Conservation (phyloP, 2,113 vertebrate species). For the Nipponia nippon region DNA sequence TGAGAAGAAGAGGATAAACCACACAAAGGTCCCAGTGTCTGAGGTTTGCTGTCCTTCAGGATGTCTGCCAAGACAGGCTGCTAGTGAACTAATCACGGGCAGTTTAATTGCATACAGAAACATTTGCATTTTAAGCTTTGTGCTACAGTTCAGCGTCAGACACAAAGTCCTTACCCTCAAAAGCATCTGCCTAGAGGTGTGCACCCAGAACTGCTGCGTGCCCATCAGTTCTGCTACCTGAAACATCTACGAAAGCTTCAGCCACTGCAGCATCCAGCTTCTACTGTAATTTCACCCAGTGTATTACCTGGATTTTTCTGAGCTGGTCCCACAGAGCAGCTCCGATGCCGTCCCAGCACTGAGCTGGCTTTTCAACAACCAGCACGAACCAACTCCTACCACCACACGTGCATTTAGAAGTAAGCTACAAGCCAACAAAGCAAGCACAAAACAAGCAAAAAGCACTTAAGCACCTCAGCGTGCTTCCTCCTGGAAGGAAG, state of each 20-base stretch:
- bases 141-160: not conserved
- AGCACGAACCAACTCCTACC: not conserved
- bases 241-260: not conserved
- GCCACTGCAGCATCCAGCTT: not conserved
- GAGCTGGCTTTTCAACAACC: not conserved
- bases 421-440: not conserved
- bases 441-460: not conserved
- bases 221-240: not conserved
- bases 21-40: not conserved
- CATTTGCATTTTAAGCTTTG: not conserved
- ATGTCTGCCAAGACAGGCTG: not conserved
- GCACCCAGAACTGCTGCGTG: not conserved
- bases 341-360: not conserved
- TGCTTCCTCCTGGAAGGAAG: not conserved
- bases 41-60: not conserved
- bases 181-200: not conserved
- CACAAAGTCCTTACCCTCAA: not conserved
- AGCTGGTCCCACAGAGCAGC: not conserved
- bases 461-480: not conserved
- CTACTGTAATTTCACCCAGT: not conserved
- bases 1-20: not conserved
- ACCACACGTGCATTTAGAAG: not conserved
- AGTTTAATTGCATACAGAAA: not conserved
- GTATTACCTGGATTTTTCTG: not conserved
- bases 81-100: rapidly evolving